Evolutionary conservation across 2,797 vertebrate species (phyloP).

Genomic region (Harpagifer antarcticus): DNA sequence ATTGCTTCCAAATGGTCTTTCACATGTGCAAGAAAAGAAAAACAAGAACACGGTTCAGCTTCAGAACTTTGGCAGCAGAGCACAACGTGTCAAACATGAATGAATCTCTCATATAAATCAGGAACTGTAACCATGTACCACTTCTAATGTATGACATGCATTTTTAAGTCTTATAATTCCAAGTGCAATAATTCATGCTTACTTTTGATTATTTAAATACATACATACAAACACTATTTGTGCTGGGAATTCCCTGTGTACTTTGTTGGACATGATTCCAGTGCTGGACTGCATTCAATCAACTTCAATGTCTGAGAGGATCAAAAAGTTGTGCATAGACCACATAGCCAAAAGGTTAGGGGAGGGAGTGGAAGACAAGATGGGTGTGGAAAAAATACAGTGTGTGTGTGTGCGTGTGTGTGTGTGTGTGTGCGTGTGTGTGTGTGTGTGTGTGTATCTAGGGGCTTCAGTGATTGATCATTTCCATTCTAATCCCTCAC

Average conservation of each 20-base stretch:
- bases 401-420: not conserved
- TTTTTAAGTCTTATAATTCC: constrained; percentile 24
- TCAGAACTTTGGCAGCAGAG: constrained; percentile 67
- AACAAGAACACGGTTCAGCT: constrained; percentile 67
- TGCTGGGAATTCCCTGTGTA: constrained; percentile 67
- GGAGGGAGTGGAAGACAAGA: constrained; percentile 47
- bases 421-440: not conserved
- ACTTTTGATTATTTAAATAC: constrained; percentile 45
- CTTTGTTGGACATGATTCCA: constrained; percentile 60
- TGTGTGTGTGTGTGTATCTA: constrained; percentile 23
- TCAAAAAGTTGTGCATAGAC: constrained; percentile 45
- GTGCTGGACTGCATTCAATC: constrained; percentile 52
- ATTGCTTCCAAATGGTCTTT: constrained; percentile 87
- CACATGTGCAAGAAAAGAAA: constrained; percentile 75
- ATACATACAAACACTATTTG: constrained; percentile 47
- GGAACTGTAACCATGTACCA: constrained; percentile 46
- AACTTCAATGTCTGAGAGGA: constrained; percentile 30
- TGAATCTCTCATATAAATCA: constrained; percentile 61
- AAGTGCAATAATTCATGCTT: constrained; percentile 24
- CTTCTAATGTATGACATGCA: constrained; percentile 16
- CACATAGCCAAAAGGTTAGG: constrained; percentile 53
- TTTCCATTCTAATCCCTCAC: constrained; percentile 61
- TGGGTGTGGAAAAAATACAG: constrained; percentile 47
- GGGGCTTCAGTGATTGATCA: constrained; percentile 53
- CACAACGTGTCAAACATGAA: constrained; percentile 69